These are phyloP conservation scores for Mola mola DNA, from an alignment of 2,113 vertebrate species.

Conservation along the genomic window DNA sequence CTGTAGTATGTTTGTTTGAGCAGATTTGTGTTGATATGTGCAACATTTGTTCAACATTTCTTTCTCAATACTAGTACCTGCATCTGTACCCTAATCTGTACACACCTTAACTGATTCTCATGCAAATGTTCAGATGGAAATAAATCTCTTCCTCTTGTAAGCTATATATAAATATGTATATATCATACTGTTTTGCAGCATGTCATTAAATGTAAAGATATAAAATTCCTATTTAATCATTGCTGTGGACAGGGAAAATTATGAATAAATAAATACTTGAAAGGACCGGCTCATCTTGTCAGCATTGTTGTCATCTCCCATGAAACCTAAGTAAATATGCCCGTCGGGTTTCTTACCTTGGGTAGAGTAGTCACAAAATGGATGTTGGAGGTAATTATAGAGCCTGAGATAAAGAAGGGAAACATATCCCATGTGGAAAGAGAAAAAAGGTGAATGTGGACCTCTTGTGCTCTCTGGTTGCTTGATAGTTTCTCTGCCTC, in stretches of 20 bases:
- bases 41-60: not conserved
- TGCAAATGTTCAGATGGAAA: slow-evolving; percentile 1
- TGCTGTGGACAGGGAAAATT: slow-evolving; percentile 43
- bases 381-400: slow-evolving; percentile 70
- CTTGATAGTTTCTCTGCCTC: slow-evolving; percentile 9
- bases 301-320: slow-evolving; percentile 66
- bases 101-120: slow-evolving; percentile 4
- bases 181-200: slow-evolving; percentile 6
- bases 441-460: slow-evolving; percentile 3
- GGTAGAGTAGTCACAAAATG: slow-evolving; percentile 56
- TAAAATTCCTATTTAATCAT: slow-evolving; percentile 51
- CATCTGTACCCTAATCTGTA: slow-evolving; percentile 3
- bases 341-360: slow-evolving; percentile 50
- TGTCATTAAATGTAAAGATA: slow-evolving; percentile 28
- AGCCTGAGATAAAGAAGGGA: slow-evolving; percentile 45
- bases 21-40: not conserved
- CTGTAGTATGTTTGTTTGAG: slow-evolving; percentile 1
- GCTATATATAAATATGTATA: slow-evolving; percentile 5
- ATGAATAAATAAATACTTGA: slow-evolving; percentile 63
- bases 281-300: slow-evolving; percentile 41
- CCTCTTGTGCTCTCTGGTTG: slow-evolving; percentile 13
- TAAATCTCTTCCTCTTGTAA: not conserved
- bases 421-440: slow-evolving; percentile 47
- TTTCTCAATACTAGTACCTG: not conserved
- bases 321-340: slow-evolving; percentile 67